phyloP scores from a whole-genome alignment of 2,113 vertebrate species.

The Alethe castanea region DNA sequence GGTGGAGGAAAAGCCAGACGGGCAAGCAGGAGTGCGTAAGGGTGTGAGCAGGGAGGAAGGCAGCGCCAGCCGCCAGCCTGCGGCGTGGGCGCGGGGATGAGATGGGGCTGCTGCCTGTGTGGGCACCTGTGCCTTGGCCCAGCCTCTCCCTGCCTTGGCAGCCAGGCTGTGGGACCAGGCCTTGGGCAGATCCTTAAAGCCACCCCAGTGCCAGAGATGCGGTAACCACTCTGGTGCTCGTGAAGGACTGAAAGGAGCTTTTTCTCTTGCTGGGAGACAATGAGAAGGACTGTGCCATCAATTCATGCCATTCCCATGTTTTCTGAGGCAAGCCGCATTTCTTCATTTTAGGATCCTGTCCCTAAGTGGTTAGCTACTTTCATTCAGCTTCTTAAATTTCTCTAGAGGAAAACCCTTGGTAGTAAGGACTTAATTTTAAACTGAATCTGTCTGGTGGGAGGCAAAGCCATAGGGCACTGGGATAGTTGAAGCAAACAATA shows the following conservation, averaged over 20 bases:
- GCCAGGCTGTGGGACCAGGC: background rate
- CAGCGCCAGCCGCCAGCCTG: background rate
- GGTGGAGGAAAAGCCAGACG: background rate
- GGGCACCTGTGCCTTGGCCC: background rate
- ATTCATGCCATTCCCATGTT: background rate
- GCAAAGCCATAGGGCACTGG: background rate
- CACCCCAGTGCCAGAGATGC: background rate
- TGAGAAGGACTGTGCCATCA: background rate
- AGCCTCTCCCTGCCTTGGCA: background rate
- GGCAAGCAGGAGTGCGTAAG: background rate
- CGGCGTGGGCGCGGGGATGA: accelerated
- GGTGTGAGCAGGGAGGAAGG: background rate
- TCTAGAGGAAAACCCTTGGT: background rate
- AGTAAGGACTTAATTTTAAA: background rate
- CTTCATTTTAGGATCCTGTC: background rate
- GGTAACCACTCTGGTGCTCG: accelerated
- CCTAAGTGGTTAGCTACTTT: background rate
- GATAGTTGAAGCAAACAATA: background rate
- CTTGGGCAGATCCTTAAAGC: accelerated
- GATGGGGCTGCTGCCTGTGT: background rate
- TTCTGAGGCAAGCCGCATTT: background rate
- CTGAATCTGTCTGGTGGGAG: background rate
- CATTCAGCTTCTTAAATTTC: background rate
- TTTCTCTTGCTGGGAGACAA: background rate
- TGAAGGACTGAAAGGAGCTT: background rate